phyloP scores from a whole-genome alignment of 1,140 invertebrate genomes.

The Aradophagus sp. region DNA sequence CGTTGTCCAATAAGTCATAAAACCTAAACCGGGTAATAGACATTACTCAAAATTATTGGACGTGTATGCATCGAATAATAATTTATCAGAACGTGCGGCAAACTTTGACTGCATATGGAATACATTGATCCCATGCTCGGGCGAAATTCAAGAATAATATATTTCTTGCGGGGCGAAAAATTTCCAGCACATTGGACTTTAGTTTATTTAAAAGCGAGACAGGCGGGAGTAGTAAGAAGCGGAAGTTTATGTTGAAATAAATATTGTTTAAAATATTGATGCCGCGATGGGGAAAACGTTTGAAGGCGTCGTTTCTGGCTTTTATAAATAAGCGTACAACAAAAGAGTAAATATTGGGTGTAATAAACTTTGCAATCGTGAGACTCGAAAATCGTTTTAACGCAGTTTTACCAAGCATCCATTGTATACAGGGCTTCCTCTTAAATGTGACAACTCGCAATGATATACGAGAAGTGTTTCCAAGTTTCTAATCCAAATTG shows the following conservation, averaged over 20 bases:
- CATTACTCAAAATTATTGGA: slow-evolving; percentile 45
- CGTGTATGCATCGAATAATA: slow-evolving; percentile 41
- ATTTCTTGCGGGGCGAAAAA: slow-evolving; percentile 11
- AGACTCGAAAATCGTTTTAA: not conserved
- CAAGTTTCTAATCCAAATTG: slow-evolving; percentile 44
- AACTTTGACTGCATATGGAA: slow-evolving; percentile 45
- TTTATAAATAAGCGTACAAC: no score
- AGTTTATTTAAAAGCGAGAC: slow-evolving; percentile 21
- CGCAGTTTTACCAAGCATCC: no score
- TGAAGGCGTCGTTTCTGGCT: no score
- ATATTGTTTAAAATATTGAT: no score
- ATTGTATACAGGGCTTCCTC: slow-evolving; percentile 8
- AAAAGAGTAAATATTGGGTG: not conserved
- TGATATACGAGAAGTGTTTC: slow-evolving; percentile 19
- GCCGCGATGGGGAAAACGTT: no score
- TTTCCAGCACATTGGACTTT: no score
- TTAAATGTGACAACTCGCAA: slow-evolving; percentile 13
- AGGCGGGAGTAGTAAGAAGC: slow-evolving; percentile 5
- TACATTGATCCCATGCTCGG: slow-evolving; percentile 30
- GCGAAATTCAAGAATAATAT: slow-evolving; percentile 39
- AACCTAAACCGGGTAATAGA: slow-evolving; percentile 33
- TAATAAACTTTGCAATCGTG: not conserved
- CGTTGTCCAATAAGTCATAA: slow-evolving; percentile 34
- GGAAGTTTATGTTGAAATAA: no score
- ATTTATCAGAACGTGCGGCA: slow-evolving; percentile 44